Conservation (phyloP, 2,888 invertebrate genomes). For the Nomada ruficornis region DNA sequence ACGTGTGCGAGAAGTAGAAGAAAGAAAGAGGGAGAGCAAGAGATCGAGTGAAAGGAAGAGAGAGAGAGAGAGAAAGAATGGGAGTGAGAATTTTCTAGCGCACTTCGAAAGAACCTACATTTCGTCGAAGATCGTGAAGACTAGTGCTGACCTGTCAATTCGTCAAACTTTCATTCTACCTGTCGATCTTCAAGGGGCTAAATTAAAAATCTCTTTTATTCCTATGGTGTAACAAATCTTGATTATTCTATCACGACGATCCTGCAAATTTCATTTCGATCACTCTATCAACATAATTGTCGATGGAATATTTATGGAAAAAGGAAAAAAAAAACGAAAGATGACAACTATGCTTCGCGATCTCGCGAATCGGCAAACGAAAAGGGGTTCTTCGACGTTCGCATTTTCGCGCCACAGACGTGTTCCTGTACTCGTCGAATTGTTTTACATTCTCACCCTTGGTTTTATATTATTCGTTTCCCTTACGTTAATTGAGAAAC, state of each 20-base stretch:
- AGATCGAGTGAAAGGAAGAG: conserved; percentile 6
- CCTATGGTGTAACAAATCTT: no score
- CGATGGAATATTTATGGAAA: no score
- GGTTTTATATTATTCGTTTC: conserved; percentile 44
- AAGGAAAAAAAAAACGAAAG: not conserved
- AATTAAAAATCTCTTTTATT: no score
- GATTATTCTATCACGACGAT: no score
- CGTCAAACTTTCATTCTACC: conserved; percentile 40
- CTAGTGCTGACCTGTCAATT: conserved; percentile 35
- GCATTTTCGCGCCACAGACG: conserved; percentile 75
- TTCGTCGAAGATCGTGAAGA: conserved; percentile 56
- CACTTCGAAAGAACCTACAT: conserved; percentile 65
- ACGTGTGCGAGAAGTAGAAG: conserved; percentile 55
- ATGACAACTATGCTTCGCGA: not conserved
- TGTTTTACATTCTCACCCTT: conserved; percentile 47
- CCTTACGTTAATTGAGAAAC: conserved; percentile 48
- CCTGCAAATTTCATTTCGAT: no score
- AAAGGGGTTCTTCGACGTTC: conserved; percentile 71
- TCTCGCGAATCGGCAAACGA: conserved; percentile 57
- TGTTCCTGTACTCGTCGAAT: conserved; percentile 73
- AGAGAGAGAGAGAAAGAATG: conserved; percentile 20
- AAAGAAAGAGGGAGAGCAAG: conserved; percentile 19
- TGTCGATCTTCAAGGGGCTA: no score
- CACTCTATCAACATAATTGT: no score
- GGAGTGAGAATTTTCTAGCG: conserved; percentile 59